Percentiles rank a stretch among this genome's conserved stretches.
These are phyloP conservation scores for Monoplex corrugatus DNA, from an alignment of 2,888 invertebrate genomes.

Conservation along the genomic window DNA sequence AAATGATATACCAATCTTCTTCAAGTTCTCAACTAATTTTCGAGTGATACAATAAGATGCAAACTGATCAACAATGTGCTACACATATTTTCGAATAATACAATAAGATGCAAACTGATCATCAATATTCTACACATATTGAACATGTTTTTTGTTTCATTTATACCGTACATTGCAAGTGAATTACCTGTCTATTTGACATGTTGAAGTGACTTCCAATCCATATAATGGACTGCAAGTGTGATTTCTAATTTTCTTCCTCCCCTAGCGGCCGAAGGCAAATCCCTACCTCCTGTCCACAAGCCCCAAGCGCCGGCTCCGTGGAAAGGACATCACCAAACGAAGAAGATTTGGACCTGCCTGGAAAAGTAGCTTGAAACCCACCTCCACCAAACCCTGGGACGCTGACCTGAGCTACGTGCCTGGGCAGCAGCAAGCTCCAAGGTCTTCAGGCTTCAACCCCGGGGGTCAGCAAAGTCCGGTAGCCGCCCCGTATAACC, in stretches of 20 bases:
- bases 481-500: conserved; percentile 55
- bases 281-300: background rate
- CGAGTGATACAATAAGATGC: no score
- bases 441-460: conserved; percentile 56
- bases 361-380: conserved; percentile 65
- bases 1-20: no score
- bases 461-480: conserved; percentile 52
- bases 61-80: no score
- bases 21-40: no score
- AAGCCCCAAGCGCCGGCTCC: background rate
- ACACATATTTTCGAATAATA: no score
- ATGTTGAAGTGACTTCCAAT: no score
- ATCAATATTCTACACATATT: no score
- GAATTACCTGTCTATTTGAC: no score
- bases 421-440: conserved; percentile 51
- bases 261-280: background rate
- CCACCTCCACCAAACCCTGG: conserved; percentile 65
- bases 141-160: no score
- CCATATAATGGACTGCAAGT: no score
- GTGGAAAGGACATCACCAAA: conserved; percentile 6
- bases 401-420: conserved; percentile 58
- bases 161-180: no score
- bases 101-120: no score
- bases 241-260: background rate
- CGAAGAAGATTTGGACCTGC: conserved; percentile 57